Evolutionary conservation across 2,797 vertebrate genomes (phyloP), one percentile per base, ranked within the genome.

Genomic region (Phataginus tricuspis): DNA sequence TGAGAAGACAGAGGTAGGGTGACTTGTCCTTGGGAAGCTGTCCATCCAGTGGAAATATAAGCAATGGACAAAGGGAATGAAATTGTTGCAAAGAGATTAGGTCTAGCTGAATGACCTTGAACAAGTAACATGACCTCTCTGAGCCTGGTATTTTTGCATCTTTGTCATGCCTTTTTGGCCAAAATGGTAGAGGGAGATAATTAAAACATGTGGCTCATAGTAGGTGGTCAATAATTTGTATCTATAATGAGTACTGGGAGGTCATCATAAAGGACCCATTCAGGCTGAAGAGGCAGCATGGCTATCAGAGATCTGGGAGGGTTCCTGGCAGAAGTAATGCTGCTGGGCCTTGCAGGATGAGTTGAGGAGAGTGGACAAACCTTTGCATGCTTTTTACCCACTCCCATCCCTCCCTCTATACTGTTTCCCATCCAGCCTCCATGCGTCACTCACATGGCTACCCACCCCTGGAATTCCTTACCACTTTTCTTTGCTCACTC

Each of bases 351-450:
- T n/a, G 59, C 10, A 3, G 7, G 39, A 23, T 31, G 45, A 80
- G 9, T 16, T 23, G 37, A 19, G 25, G 37, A 6, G 19, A 18
- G 2, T 6, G 42, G 1, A 4, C 29, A 15, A 11, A 0, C 11
- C 18, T 25, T 78, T 19, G 21, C 0, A 0, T 27, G 19, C 0
- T 7, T 12, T 53, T 4, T 39, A 19, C 11, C 5, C 3, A 14
- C 2, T 23, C 7, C 15, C 39, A 12, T 11, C 4, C 37, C 53
- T 37, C 3, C 27, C 15, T 66, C 25, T 15, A 0, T 31, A 53
- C 9, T 7, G 23, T 13, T n/a, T 7, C 66, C 45, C 59, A 25
- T 25, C 49, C 5, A 2, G 29, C 34, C 59, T 85, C 57, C 2
- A 7, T 34, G 31, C 42, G 10, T 37, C 21, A n/a, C 19, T 53